Conservation (phyloP, 92 coral and sea anemone species). For the Desmophyllum pertusum region DNA sequence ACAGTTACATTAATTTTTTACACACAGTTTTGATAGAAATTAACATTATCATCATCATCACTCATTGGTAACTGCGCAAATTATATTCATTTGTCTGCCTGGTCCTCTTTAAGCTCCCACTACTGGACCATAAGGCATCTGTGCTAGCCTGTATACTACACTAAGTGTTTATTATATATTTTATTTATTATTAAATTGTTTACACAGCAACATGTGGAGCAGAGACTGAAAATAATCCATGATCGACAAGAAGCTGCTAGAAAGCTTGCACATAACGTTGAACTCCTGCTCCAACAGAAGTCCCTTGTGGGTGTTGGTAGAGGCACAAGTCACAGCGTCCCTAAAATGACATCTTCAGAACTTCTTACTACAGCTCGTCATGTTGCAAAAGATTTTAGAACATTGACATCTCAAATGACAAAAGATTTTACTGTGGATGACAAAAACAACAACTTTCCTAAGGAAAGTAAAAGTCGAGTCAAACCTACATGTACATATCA, state of each 20-base stretch:
- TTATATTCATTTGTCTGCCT: too few species aligned
- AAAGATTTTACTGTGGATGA: slow-evolving; percentile 74
- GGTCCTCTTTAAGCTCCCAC: too few species aligned
- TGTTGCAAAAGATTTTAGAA: slow-evolving; percentile 74
- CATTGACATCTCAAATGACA: slow-evolving; percentile 63
- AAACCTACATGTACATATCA: not conserved
- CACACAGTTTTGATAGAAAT: too few species aligned
- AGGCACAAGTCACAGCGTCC: slow-evolving; percentile 11
- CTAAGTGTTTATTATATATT: not conserved
- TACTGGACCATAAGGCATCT: not conserved
- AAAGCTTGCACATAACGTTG: slow-evolving; percentile 90
- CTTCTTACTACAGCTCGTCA: slow-evolving; percentile 79
- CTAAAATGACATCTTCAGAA: slow-evolving; percentile 63
- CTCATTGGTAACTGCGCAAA: too few species aligned
- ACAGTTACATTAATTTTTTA: too few species aligned
- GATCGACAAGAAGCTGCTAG: slow-evolving; percentile 90
- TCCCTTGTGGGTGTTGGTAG: slow-evolving; percentile 60
- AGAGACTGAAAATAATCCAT: slow-evolving; percentile 84
- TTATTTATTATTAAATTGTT: not conserved
- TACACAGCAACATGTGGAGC: slow-evolving; percentile 76
- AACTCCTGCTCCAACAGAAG: slow-evolving; percentile 81
- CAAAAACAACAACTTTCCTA: slow-evolving; percentile 31
- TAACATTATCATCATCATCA: too few species aligned
- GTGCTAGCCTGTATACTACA: not conserved
- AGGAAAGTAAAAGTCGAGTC: not conserved